Evolutionary conservation across 2,113 vertebrate species (phyloP).

Genomic region (Lasiurus cinereus): DNA sequence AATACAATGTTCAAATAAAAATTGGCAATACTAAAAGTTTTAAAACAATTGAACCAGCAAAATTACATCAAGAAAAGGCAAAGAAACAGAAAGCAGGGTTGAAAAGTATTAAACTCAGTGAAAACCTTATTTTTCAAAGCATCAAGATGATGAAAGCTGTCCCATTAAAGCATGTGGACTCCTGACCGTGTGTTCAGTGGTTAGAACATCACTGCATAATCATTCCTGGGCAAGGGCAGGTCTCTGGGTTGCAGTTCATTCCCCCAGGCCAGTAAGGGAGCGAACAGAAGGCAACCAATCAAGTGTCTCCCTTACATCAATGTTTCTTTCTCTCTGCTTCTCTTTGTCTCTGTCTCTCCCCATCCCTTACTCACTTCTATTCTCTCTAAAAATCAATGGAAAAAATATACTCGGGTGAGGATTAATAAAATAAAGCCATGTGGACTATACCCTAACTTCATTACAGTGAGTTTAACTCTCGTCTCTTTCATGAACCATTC

Average conservation of each 20-base stretch:
- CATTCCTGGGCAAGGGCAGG: neutral
- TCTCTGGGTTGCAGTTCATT: neutral
- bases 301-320: too few species aligned
- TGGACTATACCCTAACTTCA: conserved; percentile 12
- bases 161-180: neutral
- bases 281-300: too few species aligned
- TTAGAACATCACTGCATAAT: neutral
- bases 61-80: conserved; percentile 12
- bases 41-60: neutral
- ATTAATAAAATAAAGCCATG: neutral
- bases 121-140: conserved; percentile 36
- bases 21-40: neutral
- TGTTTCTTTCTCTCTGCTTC: too few species aligned
- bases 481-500: neutral
- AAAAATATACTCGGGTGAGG: too few species aligned
- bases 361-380: too few species aligned
- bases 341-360: too few species aligned
- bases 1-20: conserved; percentile 42
- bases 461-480: neutral
- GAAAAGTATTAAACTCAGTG: conserved; percentile 28
- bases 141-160: neutral
- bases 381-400: too few species aligned
- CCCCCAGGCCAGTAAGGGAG: too few species aligned
- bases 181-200: neutral
- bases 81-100: conserved; percentile 19